A percentile compares a stretch with the other conserved stretches of the same genome.
Conservation (phyloP, 1,140 invertebrate species). For the Panagrolaimus sp. region DNA sequence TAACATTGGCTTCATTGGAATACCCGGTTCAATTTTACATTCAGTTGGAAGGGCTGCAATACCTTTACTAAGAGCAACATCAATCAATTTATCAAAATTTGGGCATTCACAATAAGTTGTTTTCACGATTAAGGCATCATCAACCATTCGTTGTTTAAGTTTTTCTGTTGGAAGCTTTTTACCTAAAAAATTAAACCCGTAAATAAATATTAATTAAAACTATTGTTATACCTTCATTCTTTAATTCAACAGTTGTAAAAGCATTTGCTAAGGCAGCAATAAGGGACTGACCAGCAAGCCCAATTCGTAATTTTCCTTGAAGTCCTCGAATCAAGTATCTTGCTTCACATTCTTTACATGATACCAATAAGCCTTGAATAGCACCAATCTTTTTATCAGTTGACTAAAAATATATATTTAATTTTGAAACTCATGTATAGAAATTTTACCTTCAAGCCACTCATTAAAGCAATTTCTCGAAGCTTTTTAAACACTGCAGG, state of each 20-base stretch:
- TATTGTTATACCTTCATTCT: constrained; percentile 35
- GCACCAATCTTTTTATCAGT: constrained; percentile 82
- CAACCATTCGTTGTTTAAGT: constrained; percentile 76
- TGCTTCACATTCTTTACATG: constrained; percentile 82
- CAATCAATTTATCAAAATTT: constrained; percentile 81
- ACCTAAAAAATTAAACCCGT: constrained; percentile 54
- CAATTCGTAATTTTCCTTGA: constrained; percentile 87
- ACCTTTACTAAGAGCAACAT: constrained; percentile 74
- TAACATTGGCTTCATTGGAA: constrained; percentile 96
- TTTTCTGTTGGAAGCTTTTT: constrained; percentile 66
- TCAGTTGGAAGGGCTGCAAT: constrained; percentile 72
- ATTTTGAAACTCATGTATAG: constrained; percentile 19
- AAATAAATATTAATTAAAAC: not conserved
- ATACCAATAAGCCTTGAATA: constrained; percentile 84
- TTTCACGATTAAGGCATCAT: constrained; percentile 75
- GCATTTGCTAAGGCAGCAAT: constrained; percentile 80
- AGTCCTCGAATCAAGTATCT: constrained; percentile 84
- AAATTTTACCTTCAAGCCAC: constrained; percentile 70
- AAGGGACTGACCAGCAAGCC: constrained; percentile 91
- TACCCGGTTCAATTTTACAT: constrained; percentile 68
- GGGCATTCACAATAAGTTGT: constrained; percentile 95
- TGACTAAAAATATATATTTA: constrained; percentile 63
- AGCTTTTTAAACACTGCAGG: constrained; percentile 75
- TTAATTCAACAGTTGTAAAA: constrained; percentile 60
- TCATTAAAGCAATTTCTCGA: constrained; percentile 81